Percentiles rank a stretch among this genome's conserved stretches.
Evolutionary conservation across 2,888 invertebrate species (phyloP).

Genomic region (Patella depressa): DNA sequence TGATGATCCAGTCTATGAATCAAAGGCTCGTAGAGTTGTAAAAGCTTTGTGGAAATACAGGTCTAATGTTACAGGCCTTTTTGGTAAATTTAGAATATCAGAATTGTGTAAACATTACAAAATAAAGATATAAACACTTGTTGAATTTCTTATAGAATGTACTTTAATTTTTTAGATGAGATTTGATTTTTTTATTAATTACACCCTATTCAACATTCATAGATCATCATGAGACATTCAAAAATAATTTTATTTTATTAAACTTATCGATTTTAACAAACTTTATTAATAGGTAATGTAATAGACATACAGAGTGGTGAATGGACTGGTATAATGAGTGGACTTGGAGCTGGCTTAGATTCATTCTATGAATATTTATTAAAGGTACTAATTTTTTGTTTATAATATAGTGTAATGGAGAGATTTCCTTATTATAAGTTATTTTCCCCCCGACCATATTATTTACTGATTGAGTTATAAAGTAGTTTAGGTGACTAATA

Average conservation of each 20-base stretch:
- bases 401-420: too few relatives aligned
- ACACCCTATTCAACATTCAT: too few relatives aligned
- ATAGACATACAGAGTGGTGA: constrained; percentile 78
- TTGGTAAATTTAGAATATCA: constrained; percentile 71
- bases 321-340: constrained; percentile 76
- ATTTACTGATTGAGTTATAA: too few relatives aligned
- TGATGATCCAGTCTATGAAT: constrained; percentile 76
- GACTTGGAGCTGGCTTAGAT: constrained; percentile 77
- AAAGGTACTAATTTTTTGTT: constrained; percentile 67
- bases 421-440: too few relatives aligned
- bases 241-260: background rate
- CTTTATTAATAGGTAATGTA: constrained; percentile 74
- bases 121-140: too few relatives aligned
- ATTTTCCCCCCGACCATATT: too few relatives aligned
- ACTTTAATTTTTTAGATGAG: too few relatives aligned
- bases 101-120: background rate
- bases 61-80: constrained; percentile 75
- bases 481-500: too few relatives aligned
- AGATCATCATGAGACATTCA: too few relatives aligned
- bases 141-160: too few relatives aligned
- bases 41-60: constrained; percentile 75
- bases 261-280: constrained; percentile 6
- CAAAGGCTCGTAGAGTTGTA: constrained; percentile 75
- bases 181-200: too few relatives aligned
- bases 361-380: constrained; percentile 78